phyloP scores from a whole-genome alignment of 2,888 invertebrate species.

The Cactoblastis cactorum region DNA sequence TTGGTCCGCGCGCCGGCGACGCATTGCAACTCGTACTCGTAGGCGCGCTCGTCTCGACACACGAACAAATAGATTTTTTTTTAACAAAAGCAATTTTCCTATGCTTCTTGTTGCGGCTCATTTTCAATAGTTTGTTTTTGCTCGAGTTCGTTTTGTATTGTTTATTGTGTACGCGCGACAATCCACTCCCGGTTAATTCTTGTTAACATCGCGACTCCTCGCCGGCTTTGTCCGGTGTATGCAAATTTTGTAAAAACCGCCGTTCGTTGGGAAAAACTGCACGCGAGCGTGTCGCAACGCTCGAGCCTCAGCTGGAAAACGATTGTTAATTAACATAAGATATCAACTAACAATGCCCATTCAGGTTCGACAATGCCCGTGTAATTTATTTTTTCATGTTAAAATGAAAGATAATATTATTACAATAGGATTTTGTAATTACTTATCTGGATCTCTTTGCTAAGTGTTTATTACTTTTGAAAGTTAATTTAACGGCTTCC shows the following conservation, averaged over 20 bases:
- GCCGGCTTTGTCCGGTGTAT: conserved; percentile 45
- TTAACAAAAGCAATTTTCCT: conserved; percentile 79
- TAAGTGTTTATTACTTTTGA: conserved; percentile 1
- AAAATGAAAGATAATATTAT: conserved; percentile 20
- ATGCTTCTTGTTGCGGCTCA: conserved; percentile 74
- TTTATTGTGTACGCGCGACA: conserved; percentile 72
- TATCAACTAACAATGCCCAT: conserved; percentile 46
- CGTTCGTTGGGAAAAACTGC: conserved; percentile 64
- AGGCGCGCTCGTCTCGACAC: conserved; percentile 72
- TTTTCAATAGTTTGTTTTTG: conserved; percentile 76
- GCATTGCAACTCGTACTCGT: no score
- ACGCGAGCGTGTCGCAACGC: conserved; percentile 45
- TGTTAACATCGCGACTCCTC: conserved; percentile 63
- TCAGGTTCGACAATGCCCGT: conserved; percentile 20
- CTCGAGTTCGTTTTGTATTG: conserved; percentile 72
- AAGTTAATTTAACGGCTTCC: conserved; percentile 6
- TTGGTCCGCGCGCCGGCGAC: conserved; percentile 58
- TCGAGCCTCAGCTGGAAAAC: conserved; percentile 34
- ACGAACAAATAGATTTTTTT: conserved; percentile 77
- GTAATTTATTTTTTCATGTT: conserved; percentile 19
- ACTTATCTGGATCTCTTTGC: conserved; percentile 20
- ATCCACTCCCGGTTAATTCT: conserved; percentile 75
- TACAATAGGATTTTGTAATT: conserved; percentile 20
- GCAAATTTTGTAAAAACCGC: conserved; percentile 69
- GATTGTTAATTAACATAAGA: conserved; percentile 57